Evolutionary conservation across 2,888 invertebrate species (phyloP).

Genomic region (Micoletzkya japonica): DNA sequence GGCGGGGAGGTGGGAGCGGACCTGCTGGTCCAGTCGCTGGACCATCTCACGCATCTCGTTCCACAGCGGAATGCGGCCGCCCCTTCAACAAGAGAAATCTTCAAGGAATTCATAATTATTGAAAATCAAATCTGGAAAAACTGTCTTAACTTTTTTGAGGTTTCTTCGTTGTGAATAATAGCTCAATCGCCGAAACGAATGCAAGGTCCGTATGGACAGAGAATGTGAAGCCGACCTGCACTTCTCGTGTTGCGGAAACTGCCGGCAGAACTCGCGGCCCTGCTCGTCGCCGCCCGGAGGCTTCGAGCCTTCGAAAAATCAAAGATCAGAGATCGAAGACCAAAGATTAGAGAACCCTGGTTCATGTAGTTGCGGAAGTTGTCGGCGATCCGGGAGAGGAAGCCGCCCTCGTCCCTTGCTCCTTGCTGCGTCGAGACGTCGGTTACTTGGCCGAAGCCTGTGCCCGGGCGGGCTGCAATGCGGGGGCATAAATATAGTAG

Average conservation of each 20-base stretch:
- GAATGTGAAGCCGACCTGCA: conserved; percentile 40
- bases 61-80: background rate
- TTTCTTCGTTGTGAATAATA: too few species aligned
- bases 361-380: background rate
- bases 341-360: background rate
- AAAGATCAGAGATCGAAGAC: background rate
- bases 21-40: background rate
- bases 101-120: too few species aligned
- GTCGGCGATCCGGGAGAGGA: background rate
- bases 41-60: background rate
- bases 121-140: too few species aligned
- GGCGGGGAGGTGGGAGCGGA: background rate
- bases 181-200: too few species aligned
- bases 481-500: too few species aligned
- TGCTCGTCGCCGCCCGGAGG: conserved; percentile 17
- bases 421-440: too few species aligned
- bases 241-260: conserved; percentile 43
- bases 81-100: too few species aligned
- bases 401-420: background rate
- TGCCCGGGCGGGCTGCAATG: too few species aligned
- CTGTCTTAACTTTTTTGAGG: too few species aligned
- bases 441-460: too few species aligned
- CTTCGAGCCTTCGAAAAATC: background rate
- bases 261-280: conserved; percentile 39
- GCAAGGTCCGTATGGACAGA: too few species aligned